Evolutionary conservation across 2,888 invertebrate species (phyloP).

Genomic region (Agriopis aurantiaria): DNA sequence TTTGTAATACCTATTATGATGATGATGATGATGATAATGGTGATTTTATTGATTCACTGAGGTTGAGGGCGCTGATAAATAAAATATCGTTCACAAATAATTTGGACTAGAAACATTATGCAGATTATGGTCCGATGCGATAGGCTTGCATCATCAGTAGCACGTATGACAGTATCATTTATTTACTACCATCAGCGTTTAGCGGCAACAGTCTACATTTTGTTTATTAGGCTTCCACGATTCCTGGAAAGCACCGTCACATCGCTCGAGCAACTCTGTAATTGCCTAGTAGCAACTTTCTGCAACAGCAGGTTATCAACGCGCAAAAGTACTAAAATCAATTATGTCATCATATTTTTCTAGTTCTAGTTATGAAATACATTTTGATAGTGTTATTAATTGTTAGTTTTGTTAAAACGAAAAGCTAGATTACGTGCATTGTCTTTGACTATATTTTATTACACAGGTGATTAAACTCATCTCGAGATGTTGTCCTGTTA

Average conservation of each 20-base stretch:
- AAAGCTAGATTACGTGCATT: conserved; percentile 7
- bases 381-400: background rate
- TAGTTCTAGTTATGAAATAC: conserved; percentile 12
- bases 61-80: background rate
- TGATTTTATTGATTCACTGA: conserved; percentile 1
- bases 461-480: conserved; percentile 27
- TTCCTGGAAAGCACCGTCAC: conserved; percentile 68
- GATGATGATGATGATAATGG: too few relatives aligned
- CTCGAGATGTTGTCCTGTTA: conserved; percentile 26
- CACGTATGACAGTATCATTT: conserved; percentile 50
- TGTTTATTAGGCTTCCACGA: conserved; percentile 65
- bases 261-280: conserved; percentile 34
- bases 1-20: too few relatives aligned
- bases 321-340: conserved; percentile 22
- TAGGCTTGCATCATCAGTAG: conserved; percentile 58
- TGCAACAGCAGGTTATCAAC: conserved; percentile 35
- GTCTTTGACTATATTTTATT: conserved; percentile 14
- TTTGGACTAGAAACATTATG: conserved; percentile 35
- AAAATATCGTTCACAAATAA: background rate
- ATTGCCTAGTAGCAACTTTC: conserved; percentile 43
- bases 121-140: conserved; percentile 53
- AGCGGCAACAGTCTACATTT: conserved; percentile 51
- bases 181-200: conserved; percentile 63
- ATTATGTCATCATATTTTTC: conserved; percentile 23
- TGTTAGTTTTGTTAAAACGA: background rate